Evolutionary conservation across 64 coral and sea anemone genomes (phyloP).

Genomic region (Stichodactyla helianthus): DNA sequence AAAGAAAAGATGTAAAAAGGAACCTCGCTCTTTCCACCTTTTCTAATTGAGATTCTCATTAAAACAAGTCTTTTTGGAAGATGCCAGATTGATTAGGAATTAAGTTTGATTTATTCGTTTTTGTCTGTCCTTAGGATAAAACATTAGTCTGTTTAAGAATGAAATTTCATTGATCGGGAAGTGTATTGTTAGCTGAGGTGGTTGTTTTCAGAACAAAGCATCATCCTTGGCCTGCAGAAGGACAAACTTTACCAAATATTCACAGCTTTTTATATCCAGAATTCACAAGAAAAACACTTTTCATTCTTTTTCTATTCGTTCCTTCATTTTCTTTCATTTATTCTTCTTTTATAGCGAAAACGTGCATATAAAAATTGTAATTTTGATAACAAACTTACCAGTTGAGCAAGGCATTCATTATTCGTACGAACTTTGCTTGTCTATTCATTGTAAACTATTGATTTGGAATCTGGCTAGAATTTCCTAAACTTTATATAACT

Average conservation of each 20-base stretch:
- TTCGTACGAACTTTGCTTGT: not conserved
- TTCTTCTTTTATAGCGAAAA: constrained; percentile 13
- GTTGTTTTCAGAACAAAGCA: not conserved
- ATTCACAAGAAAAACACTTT: not conserved
- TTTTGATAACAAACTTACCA: not conserved
- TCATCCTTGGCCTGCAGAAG: not conserved
- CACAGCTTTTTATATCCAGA: not conserved
- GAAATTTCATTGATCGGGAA: not conserved
- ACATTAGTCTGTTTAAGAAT: not conserved
- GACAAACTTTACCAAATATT: not conserved
- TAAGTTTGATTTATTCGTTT: not conserved
- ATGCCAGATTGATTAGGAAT: not conserved
- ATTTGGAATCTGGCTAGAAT: not conserved
- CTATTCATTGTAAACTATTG: constrained; percentile 11
- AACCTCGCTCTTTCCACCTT: not conserved
- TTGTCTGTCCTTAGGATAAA: not conserved
- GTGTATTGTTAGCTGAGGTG: not conserved
- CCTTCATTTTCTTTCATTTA: not conserved
- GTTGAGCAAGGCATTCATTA: constrained; percentile 11
- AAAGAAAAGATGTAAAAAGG: not conserved
- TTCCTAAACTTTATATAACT: constrained; percentile 1
- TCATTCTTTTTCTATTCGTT: not conserved
- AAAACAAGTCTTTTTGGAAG: not conserved
- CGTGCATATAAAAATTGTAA: constrained; percentile 25
- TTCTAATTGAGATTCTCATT: not conserved